A percentile compares a stretch with the other conserved stretches of the same genome.
Evolutionary conservation across 2,113 vertebrate species (phyloP).

Genomic region (Mesocricetus auratus): DNA sequence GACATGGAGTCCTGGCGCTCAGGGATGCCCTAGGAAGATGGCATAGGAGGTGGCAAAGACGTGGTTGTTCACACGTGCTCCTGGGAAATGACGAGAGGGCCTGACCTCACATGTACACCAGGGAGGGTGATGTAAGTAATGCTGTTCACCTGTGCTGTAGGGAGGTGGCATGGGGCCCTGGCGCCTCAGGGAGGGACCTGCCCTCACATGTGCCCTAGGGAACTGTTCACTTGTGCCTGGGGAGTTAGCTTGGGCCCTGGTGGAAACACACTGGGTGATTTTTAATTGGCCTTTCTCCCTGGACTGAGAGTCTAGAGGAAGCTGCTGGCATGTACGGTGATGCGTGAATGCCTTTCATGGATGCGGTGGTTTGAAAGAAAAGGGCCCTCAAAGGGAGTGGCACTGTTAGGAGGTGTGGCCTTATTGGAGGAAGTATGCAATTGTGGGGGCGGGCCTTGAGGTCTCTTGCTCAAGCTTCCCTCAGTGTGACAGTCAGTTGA

Average conservation of each 20-base stretch:
- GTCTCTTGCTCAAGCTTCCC: too few species aligned
- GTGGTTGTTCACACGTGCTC: background rate
- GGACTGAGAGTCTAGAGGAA: background rate
- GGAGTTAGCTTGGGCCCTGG: background rate
- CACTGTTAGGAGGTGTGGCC: too few species aligned
- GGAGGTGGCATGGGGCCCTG: background rate
- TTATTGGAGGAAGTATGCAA: too few species aligned
- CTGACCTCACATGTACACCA: background rate
- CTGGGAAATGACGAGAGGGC: background rate
- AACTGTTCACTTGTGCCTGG: background rate
- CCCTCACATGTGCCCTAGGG: background rate
- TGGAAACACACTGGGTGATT: background rate
- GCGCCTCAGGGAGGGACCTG: background rate
- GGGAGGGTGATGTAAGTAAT: background rate
- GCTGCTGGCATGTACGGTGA: background rate
- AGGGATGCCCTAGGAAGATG: background rate
- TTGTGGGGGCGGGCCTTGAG: too few species aligned
- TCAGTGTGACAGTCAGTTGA: too few species aligned
- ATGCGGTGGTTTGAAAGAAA: too few species aligned
- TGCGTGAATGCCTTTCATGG: background rate
- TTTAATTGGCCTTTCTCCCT: background rate
- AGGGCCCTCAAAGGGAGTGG: too few species aligned
- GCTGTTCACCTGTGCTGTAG: background rate
- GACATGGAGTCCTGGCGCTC: background rate
- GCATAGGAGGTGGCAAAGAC: background rate